A percentile compares a stretch with the other conserved stretches of the same genome.
These are phyloP conservation scores for Atractosteus spatula DNA, from an alignment of 2,113 vertebrate genomes.

Conservation along the genomic window DNA sequence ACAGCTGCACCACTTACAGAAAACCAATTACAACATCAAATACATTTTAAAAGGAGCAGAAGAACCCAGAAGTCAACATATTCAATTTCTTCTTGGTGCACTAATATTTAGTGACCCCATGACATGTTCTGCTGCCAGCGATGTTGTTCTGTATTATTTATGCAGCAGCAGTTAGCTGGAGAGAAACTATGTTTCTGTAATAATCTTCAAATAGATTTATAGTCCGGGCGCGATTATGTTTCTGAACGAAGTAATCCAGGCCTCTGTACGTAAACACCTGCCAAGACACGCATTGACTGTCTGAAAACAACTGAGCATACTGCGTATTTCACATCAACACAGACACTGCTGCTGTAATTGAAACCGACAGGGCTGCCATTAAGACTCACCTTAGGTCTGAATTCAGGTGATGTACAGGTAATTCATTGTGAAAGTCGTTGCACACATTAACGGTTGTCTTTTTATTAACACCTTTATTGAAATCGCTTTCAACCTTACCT, in stretches of 20 bases:
- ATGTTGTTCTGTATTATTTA: constrained; percentile 68
- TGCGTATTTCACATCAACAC: too few relatives aligned
- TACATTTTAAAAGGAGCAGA: too few relatives aligned
- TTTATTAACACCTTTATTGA: too few relatives aligned
- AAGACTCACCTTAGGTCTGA: too few relatives aligned
- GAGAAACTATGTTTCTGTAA: constrained; percentile 69
- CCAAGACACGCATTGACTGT: constrained; percentile 61
- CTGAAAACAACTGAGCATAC: constrained; percentile 17
- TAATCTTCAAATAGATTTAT: constrained; percentile 71
- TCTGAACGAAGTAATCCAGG: constrained; percentile 63
- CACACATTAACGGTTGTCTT: too few relatives aligned
- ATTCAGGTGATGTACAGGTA: too few relatives aligned
- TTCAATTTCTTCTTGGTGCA: constrained; percentile 66
- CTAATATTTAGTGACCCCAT: constrained; percentile 74
- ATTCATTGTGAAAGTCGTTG: too few relatives aligned
- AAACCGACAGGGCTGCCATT: too few relatives aligned
- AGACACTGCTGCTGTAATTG: too few relatives aligned
- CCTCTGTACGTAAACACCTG: constrained; percentile 61
- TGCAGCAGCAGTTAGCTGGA: constrained; percentile 72
- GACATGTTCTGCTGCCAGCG: constrained; percentile 63
- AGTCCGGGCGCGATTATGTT: constrained; percentile 71
- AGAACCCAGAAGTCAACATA: constrained; percentile 66
- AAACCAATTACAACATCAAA: background rate
- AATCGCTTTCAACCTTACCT: too few relatives aligned
- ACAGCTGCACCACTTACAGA: background rate